Evolutionary conservation across 2,888 invertebrate species (phyloP).

Genomic region (Pristionchus fissidentatus): DNA sequence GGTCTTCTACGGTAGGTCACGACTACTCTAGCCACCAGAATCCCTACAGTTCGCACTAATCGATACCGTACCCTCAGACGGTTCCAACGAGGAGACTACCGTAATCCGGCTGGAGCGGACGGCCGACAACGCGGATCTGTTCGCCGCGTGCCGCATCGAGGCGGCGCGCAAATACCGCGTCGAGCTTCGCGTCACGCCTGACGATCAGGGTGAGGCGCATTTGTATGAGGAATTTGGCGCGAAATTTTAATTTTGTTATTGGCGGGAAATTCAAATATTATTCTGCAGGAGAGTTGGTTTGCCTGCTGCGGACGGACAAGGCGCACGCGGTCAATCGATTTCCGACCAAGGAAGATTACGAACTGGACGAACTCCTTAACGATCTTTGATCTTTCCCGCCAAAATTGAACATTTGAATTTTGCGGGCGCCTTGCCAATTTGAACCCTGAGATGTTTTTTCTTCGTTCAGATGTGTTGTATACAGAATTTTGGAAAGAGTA

Average conservation of each 20-base stretch:
- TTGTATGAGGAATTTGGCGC: neutral
- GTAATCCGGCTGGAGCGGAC: conserved; percentile 33
- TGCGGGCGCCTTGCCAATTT: neutral
- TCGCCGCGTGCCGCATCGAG: conserved; percentile 33
- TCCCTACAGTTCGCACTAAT: neutral
- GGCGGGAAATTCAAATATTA: neutral
- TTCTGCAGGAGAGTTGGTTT: conserved; percentile 36
- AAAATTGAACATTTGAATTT: neutral
- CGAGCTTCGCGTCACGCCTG: conserved; percentile 19
- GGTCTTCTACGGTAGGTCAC: conserved; percentile 13
- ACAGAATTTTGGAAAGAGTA: neutral
- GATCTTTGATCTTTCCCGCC: conserved; percentile 13
- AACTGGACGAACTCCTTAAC: conserved; percentile 20
- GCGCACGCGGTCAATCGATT: conserved; percentile 48
- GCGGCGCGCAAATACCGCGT: conserved; percentile 43
- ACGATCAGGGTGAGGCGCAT: conserved; percentile 40
- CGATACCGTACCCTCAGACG: conserved; percentile 37
- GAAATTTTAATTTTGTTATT: neutral
- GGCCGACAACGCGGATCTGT: conserved; percentile 44
- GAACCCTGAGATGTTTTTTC: conserved; percentile 9
- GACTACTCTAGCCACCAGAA: too few species aligned
- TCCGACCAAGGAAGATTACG: conserved; percentile 43
- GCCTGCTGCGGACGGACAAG: conserved; percentile 49
- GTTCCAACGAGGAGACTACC: conserved; percentile 38
- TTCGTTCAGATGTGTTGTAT: neutral